These are phyloP conservation scores for Dryobates pubescens DNA, from an alignment of 2,797 vertebrate genomes.

Conservation along the genomic window DNA sequence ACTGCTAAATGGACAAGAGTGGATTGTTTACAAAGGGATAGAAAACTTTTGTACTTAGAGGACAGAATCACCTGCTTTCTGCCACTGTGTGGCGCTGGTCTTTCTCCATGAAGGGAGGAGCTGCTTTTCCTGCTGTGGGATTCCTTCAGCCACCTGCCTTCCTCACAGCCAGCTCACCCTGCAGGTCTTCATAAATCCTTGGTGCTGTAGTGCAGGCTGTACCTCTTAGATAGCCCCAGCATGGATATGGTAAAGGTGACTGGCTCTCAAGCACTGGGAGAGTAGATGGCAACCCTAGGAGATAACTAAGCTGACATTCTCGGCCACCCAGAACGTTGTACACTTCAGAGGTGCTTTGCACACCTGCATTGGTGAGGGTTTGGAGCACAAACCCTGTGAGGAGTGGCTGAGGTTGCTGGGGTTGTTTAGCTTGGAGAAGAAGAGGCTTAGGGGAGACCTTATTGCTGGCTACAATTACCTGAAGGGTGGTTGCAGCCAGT, in stretches of 20 bases:
- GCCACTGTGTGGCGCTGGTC: background rate
- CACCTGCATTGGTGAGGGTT: background rate
- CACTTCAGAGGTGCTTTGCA: background rate
- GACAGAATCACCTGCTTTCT: background rate
- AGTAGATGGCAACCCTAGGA: background rate
- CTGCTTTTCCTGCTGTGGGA: background rate
- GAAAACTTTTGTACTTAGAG: background rate
- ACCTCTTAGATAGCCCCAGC: background rate
- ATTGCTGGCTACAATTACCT: no score
- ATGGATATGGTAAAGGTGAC: background rate
- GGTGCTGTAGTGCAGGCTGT: background rate
- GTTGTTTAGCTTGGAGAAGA: no score
- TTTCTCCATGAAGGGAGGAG: background rate
- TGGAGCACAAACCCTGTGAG: no score
- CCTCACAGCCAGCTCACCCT: rapidly evolving
- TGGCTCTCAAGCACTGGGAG: background rate
- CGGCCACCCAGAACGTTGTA: background rate
- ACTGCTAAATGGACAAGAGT: background rate
- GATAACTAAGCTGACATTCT: background rate
- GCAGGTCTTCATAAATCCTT: background rate
- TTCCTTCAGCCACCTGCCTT: background rate
- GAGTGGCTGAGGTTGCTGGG: no score
- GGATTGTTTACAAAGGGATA: background rate
- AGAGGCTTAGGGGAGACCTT: no score
- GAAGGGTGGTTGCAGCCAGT: no score